Percentiles rank a stretch among this genome's conserved stretches.
Evolutionary conservation across 2,888 invertebrate species (phyloP).

Genomic region (Drosophila robusta): DNA sequence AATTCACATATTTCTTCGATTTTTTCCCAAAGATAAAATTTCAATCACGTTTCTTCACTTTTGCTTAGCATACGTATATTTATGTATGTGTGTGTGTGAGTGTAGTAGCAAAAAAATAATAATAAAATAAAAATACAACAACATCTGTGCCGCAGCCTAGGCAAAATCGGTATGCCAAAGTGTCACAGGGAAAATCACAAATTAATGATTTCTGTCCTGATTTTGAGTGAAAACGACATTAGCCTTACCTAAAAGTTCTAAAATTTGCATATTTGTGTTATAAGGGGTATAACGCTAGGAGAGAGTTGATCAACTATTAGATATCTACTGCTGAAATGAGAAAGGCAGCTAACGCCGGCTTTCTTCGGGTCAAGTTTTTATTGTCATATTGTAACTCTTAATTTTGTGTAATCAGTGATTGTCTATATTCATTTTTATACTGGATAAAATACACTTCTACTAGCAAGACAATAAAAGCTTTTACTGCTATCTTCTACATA

Average conservation of each 20-base stretch:
- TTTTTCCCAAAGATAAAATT: constrained; percentile 75
- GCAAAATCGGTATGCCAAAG: constrained; percentile 5
- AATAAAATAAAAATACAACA: not conserved
- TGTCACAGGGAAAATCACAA: constrained; percentile 28
- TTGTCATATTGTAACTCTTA: too few species aligned
- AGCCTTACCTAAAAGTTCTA: not conserved
- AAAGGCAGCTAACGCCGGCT: too few species aligned
- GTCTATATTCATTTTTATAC: too few species aligned
- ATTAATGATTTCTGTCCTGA: constrained; percentile 45
- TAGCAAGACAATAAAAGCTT: too few species aligned
- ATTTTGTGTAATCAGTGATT: too few species aligned
- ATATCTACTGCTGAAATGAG: not conserved
- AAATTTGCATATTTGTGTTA: not conserved
- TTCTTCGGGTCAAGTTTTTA: too few species aligned
- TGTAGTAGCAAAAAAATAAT: constrained; percentile 10
- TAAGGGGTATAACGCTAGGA: not conserved
- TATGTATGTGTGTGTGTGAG: constrained; percentile 4
- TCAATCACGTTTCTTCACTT: constrained; percentile 76
- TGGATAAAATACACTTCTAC: too few species aligned
- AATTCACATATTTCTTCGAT: constrained; percentile 64
- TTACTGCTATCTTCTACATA: too few species aligned
- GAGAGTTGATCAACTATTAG: not conserved
- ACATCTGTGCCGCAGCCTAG: constrained; percentile 22
- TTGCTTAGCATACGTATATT: constrained; percentile 47
- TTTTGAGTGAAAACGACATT: constrained; percentile 21